Base-by-base conservation (phyloP, 2,888 invertebrate species). In the Mactromeris polynyma region DNA sequence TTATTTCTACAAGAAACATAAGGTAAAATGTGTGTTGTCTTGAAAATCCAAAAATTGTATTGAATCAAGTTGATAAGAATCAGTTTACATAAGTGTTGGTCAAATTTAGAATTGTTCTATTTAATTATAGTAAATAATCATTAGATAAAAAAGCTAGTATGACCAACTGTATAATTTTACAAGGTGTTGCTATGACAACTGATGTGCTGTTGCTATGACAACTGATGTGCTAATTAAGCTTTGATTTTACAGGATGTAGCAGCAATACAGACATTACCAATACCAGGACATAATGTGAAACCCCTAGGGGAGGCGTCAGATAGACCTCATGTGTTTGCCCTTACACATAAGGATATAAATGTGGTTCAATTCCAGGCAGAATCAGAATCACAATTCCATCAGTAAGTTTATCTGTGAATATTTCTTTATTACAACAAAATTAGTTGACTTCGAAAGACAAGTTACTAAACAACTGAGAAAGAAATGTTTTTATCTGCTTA, bases 211-310 rank as follows among this genome's bases (percentile, higher is more conserved):
- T 51, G 51, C 11, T 9, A 51, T 51, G 51, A 51, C 51, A 51
- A 51, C 51, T 2, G 51, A 51, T 6, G 2, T 17, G 51, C 19
- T 17, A 17, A n/a, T 2, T 14, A 73, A 3, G 14, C 33, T 17
- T 46, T 54, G 2, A 14, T 42, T n/a, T 77, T 97, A 14, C 96
- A 97, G 93, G 97, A 97, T 92, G 96, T 96, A 0, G 96, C 96
- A 95, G 97, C 97, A 14, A 95, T 97, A 94, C 97, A 97, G 0
- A 97, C 97, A 0, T 97, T 97, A n/a, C 97, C 97, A 0, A 96
- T 97, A 95, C 97, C 97, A 9, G 97, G 97, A 46, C 97, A 97
- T 93, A 95, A 96, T 17, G 97, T 97, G 11, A 96, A 97, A 38
- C 96, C 97, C 87, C 97, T 94, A 4, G 93, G 93, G 2, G 95